phyloP scores from a whole-genome alignment of 2,888 invertebrate genomes.

The Parnassius mnemosyne region DNA sequence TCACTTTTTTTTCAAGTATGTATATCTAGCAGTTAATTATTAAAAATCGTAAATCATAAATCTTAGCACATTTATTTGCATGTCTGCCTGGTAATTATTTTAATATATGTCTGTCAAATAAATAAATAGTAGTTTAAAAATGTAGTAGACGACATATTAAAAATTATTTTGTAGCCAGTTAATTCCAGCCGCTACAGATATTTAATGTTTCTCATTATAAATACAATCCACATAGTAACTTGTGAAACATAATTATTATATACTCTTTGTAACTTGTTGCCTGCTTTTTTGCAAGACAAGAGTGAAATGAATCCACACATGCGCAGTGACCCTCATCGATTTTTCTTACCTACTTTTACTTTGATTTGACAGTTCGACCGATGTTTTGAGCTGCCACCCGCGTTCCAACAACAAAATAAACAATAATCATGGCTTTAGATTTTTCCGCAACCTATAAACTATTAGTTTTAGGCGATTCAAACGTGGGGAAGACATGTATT shows the following conservation, averaged over 20 bases:
- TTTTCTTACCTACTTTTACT: constrained; percentile 51
- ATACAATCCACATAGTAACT: too few relatives aligned
- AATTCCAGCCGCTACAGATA: constrained; percentile 2
- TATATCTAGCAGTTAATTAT: too few relatives aligned
- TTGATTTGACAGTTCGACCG: constrained; percentile 69
- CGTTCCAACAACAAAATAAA: constrained; percentile 67
- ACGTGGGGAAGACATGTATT: constrained; percentile 94
- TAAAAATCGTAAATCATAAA: too few relatives aligned
- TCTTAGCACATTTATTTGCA: too few relatives aligned
- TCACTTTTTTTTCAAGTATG: too few relatives aligned
- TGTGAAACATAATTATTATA: too few relatives aligned
- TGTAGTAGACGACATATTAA: too few relatives aligned
- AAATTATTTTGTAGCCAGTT: too few relatives aligned
- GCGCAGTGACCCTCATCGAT: constrained; percentile 71
- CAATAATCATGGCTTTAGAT: constrained; percentile 87
- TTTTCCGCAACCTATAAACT: constrained; percentile 94
- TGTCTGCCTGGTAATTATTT: too few relatives aligned
- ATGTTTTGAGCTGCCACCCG: constrained; percentile 70
- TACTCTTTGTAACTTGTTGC: too few relatives aligned
- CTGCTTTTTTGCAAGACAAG: background rate
- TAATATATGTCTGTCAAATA: too few relatives aligned
- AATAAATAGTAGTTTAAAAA: too few relatives aligned
- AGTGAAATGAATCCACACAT: constrained; percentile 54
- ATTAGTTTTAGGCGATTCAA: constrained; percentile 92
- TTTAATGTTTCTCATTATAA: background rate